Evolutionary conservation across 2,888 invertebrate species (phyloP).

Genomic region (Orthosia gothica): DNA sequence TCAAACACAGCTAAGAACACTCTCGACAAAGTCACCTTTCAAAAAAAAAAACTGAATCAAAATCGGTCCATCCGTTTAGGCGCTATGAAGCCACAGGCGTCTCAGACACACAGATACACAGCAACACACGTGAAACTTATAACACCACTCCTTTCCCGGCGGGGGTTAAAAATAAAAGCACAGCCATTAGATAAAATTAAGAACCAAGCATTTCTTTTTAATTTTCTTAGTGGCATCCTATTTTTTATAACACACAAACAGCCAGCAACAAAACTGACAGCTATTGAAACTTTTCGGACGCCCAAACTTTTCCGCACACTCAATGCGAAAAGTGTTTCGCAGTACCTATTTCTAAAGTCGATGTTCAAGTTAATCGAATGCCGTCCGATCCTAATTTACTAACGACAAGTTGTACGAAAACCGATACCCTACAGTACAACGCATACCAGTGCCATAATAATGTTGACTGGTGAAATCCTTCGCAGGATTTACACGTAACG

Average conservation of each 20-base stretch:
- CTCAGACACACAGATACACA: too few relatives aligned
- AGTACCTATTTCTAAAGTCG: constrained; percentile 10
- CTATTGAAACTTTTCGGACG: background rate
- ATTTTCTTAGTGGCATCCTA: background rate
- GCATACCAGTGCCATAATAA: constrained; percentile 77
- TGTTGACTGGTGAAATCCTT: constrained; percentile 77
- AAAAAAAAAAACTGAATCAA: too few relatives aligned
- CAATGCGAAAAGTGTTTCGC: background rate
- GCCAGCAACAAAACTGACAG: background rate
- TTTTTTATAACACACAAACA: background rate
- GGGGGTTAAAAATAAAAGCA: background rate
- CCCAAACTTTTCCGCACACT: too few relatives aligned
- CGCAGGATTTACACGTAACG: constrained; percentile 58
- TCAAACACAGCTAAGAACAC: too few relatives aligned
- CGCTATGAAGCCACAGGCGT: too few relatives aligned
- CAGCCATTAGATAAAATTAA: background rate
- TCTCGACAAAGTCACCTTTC: too few relatives aligned
- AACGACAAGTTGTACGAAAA: constrained; percentile 69
- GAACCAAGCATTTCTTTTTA: background rate
- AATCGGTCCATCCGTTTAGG: too few relatives aligned
- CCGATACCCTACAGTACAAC: constrained; percentile 69
- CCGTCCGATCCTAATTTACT: constrained; percentile 53
- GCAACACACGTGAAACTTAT: too few relatives aligned
- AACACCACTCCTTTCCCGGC: too few relatives aligned
- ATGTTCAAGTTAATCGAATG: constrained; percentile 38